Conservation (phyloP, 2,797 vertebrate species). For the Siniperca obscura region DNA sequence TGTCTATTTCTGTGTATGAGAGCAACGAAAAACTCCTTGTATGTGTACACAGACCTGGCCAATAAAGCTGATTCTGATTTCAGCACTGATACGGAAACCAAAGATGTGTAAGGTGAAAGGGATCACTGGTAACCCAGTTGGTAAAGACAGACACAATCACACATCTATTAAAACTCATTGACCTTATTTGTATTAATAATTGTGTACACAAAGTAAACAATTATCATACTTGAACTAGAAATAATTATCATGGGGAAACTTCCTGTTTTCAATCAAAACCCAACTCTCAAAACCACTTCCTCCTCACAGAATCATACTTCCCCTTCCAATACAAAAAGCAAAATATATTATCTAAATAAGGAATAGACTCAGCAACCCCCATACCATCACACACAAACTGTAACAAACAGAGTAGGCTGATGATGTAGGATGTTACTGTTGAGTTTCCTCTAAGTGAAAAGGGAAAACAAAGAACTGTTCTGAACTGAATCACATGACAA, state of each 20-base stretch:
- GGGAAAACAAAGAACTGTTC: conserved; percentile 3
- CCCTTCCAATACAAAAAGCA: conserved; percentile 35
- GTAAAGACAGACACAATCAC: neutral
- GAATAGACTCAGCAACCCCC: neutral
- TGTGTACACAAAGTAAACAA: neutral
- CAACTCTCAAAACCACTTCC: conserved; percentile 60
- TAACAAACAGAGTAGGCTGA: neutral
- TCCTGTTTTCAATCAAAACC: conserved; percentile 38
- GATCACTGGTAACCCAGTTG: no score
- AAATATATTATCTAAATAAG: neutral
- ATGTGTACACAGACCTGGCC: no score
- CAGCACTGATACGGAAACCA: no score
- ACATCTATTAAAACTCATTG: neutral
- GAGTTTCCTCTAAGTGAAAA: neutral
- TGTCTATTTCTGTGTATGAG: no score
- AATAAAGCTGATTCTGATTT: no score
- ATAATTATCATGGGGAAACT: neutral
- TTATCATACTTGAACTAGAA: neutral
- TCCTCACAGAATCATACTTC: conserved; percentile 54
- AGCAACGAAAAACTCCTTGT: no score
- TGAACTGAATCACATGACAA: neutral
- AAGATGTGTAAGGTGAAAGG: no score
- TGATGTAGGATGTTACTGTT: neutral
- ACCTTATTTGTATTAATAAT: neutral
- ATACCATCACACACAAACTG: neutral